These are phyloP conservation scores for Rosalia funebris DNA, from an alignment of 2,888 invertebrate genomes.

Conservation along the genomic window DNA sequence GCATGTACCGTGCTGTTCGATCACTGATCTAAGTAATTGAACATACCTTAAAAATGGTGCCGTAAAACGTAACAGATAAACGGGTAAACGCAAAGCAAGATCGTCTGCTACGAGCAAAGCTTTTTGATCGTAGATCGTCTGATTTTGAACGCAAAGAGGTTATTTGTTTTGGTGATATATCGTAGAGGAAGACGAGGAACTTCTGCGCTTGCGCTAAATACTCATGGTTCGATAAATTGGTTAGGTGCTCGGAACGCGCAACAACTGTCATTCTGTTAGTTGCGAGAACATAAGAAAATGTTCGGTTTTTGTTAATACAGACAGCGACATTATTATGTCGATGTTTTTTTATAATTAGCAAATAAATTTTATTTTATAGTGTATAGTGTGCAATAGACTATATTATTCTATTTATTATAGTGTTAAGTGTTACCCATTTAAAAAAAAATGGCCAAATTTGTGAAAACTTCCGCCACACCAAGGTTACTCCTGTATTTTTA, in stretches of 20 bases:
- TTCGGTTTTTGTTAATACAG: slow-evolving; percentile 13
- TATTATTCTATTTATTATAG: slow-evolving; percentile 13
- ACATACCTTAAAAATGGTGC: too few species aligned
- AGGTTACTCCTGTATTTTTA: slow-evolving; percentile 10
- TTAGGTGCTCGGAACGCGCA: neutral
- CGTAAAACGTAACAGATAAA: too few species aligned
- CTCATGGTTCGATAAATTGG: neutral
- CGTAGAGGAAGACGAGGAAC: neutral
- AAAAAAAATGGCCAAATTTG: slow-evolving; percentile 15
- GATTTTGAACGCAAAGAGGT: too few species aligned
- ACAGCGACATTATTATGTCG: slow-evolving; percentile 13
- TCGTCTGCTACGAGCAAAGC: too few species aligned
- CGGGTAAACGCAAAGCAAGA: too few species aligned
- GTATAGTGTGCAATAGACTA: slow-evolving; percentile 15
- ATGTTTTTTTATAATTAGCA: slow-evolving; percentile 13
- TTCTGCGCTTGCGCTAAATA: neutral
- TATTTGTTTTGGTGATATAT: too few species aligned
- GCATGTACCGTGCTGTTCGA: too few species aligned
- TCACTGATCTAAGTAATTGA: too few species aligned
- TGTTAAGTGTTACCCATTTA: slow-evolving; percentile 13
- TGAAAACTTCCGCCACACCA: neutral
- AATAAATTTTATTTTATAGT: slow-evolving; percentile 16
- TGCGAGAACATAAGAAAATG: neutral
- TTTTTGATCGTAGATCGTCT: too few species aligned
- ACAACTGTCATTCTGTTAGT: neutral